Evolutionary conservation across 2,113 vertebrate species (phyloP), one percentile per base, ranked within the genome.

Genomic region (Istiophorus platypterus): DNA sequence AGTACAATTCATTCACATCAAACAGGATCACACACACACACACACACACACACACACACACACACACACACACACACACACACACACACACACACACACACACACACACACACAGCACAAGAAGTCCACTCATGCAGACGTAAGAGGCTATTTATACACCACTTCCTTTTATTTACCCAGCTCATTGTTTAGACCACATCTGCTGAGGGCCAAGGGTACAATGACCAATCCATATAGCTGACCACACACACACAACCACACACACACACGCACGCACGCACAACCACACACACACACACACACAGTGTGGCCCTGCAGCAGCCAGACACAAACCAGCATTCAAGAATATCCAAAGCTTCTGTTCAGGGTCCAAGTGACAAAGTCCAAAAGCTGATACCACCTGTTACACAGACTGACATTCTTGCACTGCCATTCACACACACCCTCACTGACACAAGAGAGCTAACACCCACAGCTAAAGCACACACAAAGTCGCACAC

Each of bases 91-190:
- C 79, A 51, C 52, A 24, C 72, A 76, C 41, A 34, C 63, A 26
- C 62, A 51, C 66, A 51, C 39, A 78, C 72, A 72, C 80, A 63
- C 51, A 54, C 13, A n/a, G 51, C 34, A 84, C 65, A 75, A 69
- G 76, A 88, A 78, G 84, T 85, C 73, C 87, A 89, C 81, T 89
- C 89, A 82, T 67, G 84, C 89, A 84, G 82, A 88, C 76, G 82
- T 85, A 90, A 87, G 76, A 68, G 89, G 87, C 91, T 95, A 95
- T 95, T 95, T 94, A 94, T 95, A 95, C 78, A 59, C 85, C 86
- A 93, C 93, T 96, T 97, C 96, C 96, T 95, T 93, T 94, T 95
- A 96, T 95, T 96, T 94, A 96, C 91, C 93, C 0, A 93, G 89
- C 67, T 92, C 93, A 96, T 96, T 96, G 96, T 97, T 96, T 92